Evolutionary conservation across 2,113 vertebrate genomes (phyloP), one percentile per base, ranked within the genome.

Genomic region (Epinephelus lanceolatus): DNA sequence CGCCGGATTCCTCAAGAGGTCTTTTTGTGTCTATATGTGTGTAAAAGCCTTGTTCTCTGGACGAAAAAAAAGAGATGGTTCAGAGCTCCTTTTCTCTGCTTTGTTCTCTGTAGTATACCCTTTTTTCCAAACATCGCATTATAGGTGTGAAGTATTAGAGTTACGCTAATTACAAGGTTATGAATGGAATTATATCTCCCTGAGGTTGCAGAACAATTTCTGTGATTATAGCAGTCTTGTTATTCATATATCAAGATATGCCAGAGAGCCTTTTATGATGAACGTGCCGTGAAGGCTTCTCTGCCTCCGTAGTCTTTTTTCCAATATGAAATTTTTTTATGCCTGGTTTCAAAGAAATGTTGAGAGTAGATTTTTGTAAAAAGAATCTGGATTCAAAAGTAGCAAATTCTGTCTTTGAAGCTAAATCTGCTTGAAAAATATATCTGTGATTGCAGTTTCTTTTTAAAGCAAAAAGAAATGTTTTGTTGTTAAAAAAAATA

Each of bases 191-290:
- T 63, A 65, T 79, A 61, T 83, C 79, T 89, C 82, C 83, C 84
- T 30, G 76, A 87, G 83, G 83, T 90, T 88, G 25, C 63, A 9
- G 70, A 84, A 82, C 84, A 65, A 51, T 88, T 81, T 84, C 71
- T 78, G 71, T 87, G 77, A 89, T 87, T 87, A 87, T 66, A 84
- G 85, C 78, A 52, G 63, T 63, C 25, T 76, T 88, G 62, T 83
- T 86, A 87, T 89, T 90, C 78, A 59, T 84, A 83, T 66, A 89
- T 91, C 85, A 75, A 86, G 85, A 86, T 88, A 90, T 61, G 81
- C 71, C 81, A 84, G 71, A 2, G 5, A 87, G 76, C 60, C 55
- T 81, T 89, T 82, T 61, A 61, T 84, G 84, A 89, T 71, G 73
- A 90, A 78, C 0, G 59, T 30, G 70, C 69, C n/a, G 61, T 61